A percentile compares a stretch with the other conserved stretches of the same genome.
Evolutionary conservation across 2,888 invertebrate genomes (phyloP).

Genomic region (Pachliopta kotzebuea): DNA sequence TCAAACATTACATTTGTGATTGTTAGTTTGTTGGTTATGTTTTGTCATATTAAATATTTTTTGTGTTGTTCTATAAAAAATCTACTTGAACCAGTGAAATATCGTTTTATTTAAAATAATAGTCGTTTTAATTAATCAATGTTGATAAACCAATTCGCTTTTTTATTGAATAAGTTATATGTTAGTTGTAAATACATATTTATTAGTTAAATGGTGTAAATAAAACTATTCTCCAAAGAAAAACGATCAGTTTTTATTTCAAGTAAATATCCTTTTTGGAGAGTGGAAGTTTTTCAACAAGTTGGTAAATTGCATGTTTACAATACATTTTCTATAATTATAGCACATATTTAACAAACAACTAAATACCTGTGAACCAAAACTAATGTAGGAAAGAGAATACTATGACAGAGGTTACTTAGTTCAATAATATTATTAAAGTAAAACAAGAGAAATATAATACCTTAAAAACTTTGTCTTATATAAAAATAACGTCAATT

Average conservation of each 20-base stretch:
- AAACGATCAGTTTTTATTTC: conserved; percentile 52
- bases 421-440: too few species aligned
- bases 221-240: conserved; percentile 72
- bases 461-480: too few species aligned
- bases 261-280: conserved; percentile 52
- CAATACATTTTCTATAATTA: background rate
- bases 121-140: conserved; percentile 42
- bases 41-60: conserved; percentile 59
- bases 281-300: conserved; percentile 32
- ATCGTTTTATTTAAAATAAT: conserved; percentile 39
- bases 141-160: conserved; percentile 38
- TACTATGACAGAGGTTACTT: too few species aligned
- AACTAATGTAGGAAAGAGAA: background rate
- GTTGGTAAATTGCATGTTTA: conserved; percentile 22
- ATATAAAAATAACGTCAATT: too few species aligned
- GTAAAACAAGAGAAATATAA: too few species aligned
- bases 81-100: conserved; percentile 30
- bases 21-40: conserved; percentile 64
- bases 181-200: conserved; percentile 64
- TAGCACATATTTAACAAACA: conserved; percentile 5
- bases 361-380: conserved; percentile 8
- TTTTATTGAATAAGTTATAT: conserved; percentile 48
- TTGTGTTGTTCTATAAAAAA: conserved; percentile 24
- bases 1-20: conserved; percentile 72
- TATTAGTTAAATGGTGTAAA: conserved; percentile 68